Conservation (phyloP, 2,797 vertebrate genomes). For the Gouania willdenowi region DNA sequence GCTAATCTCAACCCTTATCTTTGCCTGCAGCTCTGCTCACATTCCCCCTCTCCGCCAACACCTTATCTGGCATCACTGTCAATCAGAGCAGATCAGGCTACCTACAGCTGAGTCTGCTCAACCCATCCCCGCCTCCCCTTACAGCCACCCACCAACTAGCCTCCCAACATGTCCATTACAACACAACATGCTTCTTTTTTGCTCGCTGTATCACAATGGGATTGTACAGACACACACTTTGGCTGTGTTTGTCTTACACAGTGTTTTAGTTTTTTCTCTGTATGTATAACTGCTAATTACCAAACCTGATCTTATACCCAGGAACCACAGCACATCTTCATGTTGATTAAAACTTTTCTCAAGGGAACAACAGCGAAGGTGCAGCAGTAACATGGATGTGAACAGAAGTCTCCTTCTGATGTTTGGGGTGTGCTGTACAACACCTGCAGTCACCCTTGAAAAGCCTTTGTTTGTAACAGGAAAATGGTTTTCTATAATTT, state of each 20-base stretch:
- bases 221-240: not conserved
- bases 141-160: slow-evolving; percentile 10
- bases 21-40: slow-evolving; percentile 67
- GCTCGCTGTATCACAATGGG: slow-evolving; percentile 5
- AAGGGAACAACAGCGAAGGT: slow-evolving; percentile 18
- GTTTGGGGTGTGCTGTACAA: not conserved
- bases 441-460: not conserved
- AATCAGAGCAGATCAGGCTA: slow-evolving; percentile 71
- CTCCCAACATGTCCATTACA: slow-evolving; percentile 32
- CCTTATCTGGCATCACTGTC: slow-evolving; percentile 76
- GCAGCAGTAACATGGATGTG: slow-evolving; percentile 5
- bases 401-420: not conserved
- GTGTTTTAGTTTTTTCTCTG: not conserved
- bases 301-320: slow-evolving; percentile 27
- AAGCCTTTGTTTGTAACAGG: no score
- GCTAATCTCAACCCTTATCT: slow-evolving; percentile 76
- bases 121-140: slow-evolving; percentile 11
- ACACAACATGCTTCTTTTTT: not conserved
- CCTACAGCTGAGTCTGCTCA: slow-evolving; percentile 57
- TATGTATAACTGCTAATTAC: slow-evolving; percentile 32
- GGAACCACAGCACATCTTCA: slow-evolving; percentile 37
- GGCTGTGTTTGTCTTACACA: not conserved
- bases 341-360: slow-evolving; percentile 27
- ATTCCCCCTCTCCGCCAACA: slow-evolving; percentile 59
- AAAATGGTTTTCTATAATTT: no score